phyloP scores from a whole-genome alignment of 2,113 vertebrate species.

The Synodontis membranacea region DNA sequence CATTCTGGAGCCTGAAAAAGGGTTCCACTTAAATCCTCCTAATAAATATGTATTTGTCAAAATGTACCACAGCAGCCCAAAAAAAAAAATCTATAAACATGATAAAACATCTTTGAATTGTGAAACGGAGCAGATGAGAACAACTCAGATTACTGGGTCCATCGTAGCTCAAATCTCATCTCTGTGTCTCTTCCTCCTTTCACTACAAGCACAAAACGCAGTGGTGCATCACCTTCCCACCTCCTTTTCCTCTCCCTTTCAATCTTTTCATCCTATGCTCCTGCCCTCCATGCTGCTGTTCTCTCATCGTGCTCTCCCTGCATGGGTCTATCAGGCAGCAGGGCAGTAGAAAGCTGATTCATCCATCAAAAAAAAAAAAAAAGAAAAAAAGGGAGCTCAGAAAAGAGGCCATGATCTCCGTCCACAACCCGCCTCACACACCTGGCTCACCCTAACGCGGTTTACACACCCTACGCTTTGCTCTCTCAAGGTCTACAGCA shows the following conservation, averaged over 20 bases:
- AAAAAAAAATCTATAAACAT: neutral
- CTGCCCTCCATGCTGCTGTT: constrained; percentile 32
- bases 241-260: constrained; percentile 47
- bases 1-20: neutral
- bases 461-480: constrained; percentile 15
- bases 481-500: neutral
- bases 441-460: constrained; percentile 28
- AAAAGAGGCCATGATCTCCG: constrained; percentile 34
- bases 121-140: constrained; percentile 21
- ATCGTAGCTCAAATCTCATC: neutral
- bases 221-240: constrained; percentile 29
- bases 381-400: constrained; percentile 5
- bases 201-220: constrained; percentile 31
- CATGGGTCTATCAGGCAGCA: constrained; percentile 46
- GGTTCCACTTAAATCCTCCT: neutral
- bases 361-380: constrained; percentile 41
- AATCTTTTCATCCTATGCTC: constrained; percentile 37
- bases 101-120: neutral
- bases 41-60: neutral
- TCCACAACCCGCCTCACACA: constrained; percentile 30
- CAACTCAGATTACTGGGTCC: neutral
- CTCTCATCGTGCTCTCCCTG: constrained; percentile 46
- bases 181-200: constrained; percentile 9
- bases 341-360: constrained; percentile 48
- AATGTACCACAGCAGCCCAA: neutral